These are phyloP conservation scores for Heteromyza rotundicornis DNA, from an alignment of 2,888 invertebrate species.

Conservation along the genomic window DNA sequence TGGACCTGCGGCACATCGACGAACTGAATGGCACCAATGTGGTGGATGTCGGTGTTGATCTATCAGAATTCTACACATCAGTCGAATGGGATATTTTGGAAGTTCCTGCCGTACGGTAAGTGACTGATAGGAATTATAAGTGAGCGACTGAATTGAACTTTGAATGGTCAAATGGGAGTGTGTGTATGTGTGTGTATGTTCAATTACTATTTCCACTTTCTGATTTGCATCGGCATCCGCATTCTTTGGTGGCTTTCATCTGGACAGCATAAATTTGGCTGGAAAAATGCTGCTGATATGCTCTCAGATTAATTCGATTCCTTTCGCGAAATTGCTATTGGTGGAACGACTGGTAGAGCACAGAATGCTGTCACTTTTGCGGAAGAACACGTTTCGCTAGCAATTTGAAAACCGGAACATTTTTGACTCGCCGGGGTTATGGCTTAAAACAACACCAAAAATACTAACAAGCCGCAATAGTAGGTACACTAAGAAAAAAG, in stretches of 20 bases:
- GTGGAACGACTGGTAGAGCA: no score
- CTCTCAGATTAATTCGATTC: not conserved
- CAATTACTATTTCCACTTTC: conserved; percentile 21
- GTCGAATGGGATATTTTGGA: conserved; percentile 99
- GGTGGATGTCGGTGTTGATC: conserved; percentile 92
- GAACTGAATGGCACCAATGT: conserved; percentile 87
- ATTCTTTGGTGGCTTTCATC: not conserved
- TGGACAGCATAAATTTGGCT: not conserved
- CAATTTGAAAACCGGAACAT: no score
- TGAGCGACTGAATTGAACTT: not conserved
- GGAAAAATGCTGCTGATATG: not conserved
- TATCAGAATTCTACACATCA: conserved; percentile 97
- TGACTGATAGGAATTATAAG: conserved; percentile 31
- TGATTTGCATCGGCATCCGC: not conserved
- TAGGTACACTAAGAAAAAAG: no score
- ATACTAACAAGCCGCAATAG: no score
- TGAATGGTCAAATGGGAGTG: not conserved
- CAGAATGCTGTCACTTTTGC: no score
- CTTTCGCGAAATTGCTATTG: no score
- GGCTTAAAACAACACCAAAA: no score
- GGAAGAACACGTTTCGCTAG: no score
- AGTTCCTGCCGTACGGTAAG: conserved; percentile 89
- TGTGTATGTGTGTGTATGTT: conserved; percentile 12
- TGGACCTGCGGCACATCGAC: conserved; percentile 91
- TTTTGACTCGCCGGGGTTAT: no score